phyloP scores from a whole-genome alignment of 2,113 vertebrate species.

The Sylvilagus bachmani region DNA sequence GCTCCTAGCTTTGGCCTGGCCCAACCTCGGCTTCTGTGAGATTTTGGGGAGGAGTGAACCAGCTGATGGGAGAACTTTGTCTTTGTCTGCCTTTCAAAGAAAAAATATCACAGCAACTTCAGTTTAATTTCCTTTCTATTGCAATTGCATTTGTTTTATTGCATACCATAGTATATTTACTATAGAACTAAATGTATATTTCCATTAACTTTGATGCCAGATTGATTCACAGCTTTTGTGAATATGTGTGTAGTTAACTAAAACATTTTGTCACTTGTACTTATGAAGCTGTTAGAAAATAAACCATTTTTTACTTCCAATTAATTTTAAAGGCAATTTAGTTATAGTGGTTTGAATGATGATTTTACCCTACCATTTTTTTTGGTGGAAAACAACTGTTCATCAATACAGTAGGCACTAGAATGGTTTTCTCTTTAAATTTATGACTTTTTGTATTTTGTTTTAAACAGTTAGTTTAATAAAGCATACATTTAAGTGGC shows the following conservation, averaged over 20 bases:
- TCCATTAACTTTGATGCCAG: background rate
- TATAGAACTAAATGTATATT: background rate
- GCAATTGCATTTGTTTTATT: conserved; percentile 32
- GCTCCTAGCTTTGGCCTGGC: no score
- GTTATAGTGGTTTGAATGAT: background rate
- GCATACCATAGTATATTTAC: background rate
- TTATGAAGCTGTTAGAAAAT: conserved; percentile 30
- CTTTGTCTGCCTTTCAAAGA: no score
- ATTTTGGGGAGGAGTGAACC: no score
- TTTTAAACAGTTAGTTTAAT: conserved; percentile 35
- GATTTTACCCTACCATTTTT: background rate
- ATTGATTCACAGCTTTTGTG: conserved; percentile 40
- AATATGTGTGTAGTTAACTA: background rate
- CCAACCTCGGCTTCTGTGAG: no score
- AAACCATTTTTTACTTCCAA: background rate
- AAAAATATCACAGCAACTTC: background rate
- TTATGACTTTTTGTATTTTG: background rate
- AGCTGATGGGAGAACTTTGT: no score
- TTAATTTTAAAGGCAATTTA: background rate
- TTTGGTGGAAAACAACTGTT: background rate
- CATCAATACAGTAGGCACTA: background rate
- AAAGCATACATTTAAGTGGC: background rate
- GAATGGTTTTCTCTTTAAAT: background rate
- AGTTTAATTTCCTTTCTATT: conserved; percentile 32
- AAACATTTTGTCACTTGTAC: background rate